Evolutionary conservation across 2,797 vertebrate genomes (phyloP).

Genomic region (Epinephelus coioides): DNA sequence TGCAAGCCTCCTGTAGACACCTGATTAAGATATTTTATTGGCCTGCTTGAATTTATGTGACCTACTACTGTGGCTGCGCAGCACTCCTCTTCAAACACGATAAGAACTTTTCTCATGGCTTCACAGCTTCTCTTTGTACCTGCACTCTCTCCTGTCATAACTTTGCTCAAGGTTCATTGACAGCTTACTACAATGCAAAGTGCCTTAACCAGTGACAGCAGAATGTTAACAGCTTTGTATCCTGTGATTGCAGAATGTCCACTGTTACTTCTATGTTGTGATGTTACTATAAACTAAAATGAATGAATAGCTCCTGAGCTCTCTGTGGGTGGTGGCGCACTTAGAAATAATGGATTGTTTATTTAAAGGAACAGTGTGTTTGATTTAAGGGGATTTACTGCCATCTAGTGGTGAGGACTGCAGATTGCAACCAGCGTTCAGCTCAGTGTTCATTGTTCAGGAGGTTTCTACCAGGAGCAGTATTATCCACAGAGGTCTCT

Average conservation of each 20-base stretch:
- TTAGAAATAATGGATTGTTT: conserved; percentile 44
- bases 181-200: conserved; percentile 45
- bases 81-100: conserved; percentile 14
- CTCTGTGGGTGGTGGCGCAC: conserved; percentile 23
- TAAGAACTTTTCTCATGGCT: background rate
- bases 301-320: conserved; percentile 28
- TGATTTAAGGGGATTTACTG: background rate
- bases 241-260: conserved; percentile 30
- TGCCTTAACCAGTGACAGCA: conserved; percentile 68
- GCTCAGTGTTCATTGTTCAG: too few relatives aligned
- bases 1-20: conserved; percentile 9
- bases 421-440: too few relatives aligned
- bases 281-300: conserved; percentile 57
- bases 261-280: conserved; percentile 41
- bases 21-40: conserved; percentile 34
- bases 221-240: conserved; percentile 54
- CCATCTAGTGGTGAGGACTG: too few relatives aligned
- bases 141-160: conserved; percentile 34
- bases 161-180: conserved; percentile 21
- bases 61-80: conserved; percentile 62
- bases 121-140: conserved; percentile 31
- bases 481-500: too few relatives aligned
- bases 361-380: conserved; percentile 1
- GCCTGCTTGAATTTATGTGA: conserved; percentile 56
- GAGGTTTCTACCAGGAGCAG: too few relatives aligned